Percentiles rank a stretch among this genome's conserved stretches.
phyloP scores from a whole-genome alignment of 2,113 vertebrate species.

The Muntiacus muntjak region DNA sequence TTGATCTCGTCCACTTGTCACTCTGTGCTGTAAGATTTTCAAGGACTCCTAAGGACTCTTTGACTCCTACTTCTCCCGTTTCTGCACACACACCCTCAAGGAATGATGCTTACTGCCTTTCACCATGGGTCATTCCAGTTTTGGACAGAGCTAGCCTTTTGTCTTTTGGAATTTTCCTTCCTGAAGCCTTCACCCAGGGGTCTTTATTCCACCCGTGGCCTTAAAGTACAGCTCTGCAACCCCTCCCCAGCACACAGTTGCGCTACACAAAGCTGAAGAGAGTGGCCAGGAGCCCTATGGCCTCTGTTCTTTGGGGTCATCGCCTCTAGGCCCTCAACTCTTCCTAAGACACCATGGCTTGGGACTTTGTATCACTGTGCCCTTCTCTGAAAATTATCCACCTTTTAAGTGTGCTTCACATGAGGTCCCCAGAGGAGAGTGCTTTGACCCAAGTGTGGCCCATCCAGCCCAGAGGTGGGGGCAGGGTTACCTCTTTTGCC shows the following conservation, averaged over 20 bases:
- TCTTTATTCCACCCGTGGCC: background rate
- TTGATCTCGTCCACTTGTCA: background rate
- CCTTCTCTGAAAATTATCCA: background rate
- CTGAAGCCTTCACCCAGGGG: background rate
- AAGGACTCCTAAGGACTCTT: background rate
- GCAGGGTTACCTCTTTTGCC: too few species aligned
- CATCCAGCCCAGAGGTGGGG: background rate
- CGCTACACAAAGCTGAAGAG: background rate
- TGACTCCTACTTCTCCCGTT: background rate
- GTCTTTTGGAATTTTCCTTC: background rate
- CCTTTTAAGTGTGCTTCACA: background rate
- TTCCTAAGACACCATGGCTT: background rate
- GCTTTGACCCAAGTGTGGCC: background rate
- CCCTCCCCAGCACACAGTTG: accelerated
- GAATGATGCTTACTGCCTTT: background rate
- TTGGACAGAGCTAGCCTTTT: background rate
- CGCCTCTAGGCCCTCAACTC: background rate
- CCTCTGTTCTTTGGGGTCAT: background rate
- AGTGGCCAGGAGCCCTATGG: background rate
- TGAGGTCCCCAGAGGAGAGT: background rate
- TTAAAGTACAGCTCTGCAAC: background rate
- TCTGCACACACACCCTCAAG: background rate
- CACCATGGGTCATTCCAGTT: background rate
- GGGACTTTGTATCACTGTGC: background rate
- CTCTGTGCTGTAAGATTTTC: background rate